These are phyloP conservation scores for Luffia ferchaultella DNA, from an alignment of 2,888 invertebrate genomes.

Conservation along the genomic window DNA sequence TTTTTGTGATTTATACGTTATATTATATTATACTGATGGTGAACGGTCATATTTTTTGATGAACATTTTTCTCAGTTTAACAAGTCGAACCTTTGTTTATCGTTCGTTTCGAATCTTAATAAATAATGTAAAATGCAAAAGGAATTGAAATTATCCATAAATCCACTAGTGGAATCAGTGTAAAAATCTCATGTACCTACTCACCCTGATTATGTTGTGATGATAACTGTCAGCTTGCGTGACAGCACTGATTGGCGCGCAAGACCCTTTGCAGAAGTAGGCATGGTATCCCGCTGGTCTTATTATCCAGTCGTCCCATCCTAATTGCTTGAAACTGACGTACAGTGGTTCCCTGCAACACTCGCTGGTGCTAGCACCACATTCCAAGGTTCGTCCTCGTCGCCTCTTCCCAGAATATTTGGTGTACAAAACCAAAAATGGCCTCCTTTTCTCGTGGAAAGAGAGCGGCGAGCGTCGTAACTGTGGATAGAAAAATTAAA, in stretches of 20 bases:
- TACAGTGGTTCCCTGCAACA: slow-evolving; percentile 86
- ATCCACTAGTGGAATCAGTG: too few relatives aligned
- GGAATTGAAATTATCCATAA: too few relatives aligned
- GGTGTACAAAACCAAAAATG: slow-evolving; percentile 83
- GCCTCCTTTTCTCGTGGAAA: slow-evolving; percentile 72
- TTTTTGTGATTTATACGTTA: too few relatives aligned
- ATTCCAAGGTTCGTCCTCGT: slow-evolving; percentile 72
- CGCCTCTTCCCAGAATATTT: slow-evolving; percentile 73
- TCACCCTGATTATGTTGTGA: slow-evolving; percentile 78
- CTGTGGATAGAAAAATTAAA: slow-evolving; percentile 27
- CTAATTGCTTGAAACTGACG: slow-evolving; percentile 84
- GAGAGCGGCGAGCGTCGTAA: slow-evolving; percentile 73
- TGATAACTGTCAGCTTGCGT: slow-evolving; percentile 68
- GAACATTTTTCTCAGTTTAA: too few relatives aligned
- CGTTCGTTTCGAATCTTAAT: too few relatives aligned
- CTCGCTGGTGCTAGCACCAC: slow-evolving; percentile 71
- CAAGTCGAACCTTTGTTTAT: too few relatives aligned
- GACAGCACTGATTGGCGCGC: slow-evolving; percentile 76
- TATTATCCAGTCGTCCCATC: slow-evolving; percentile 91
- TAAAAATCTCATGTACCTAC: too few relatives aligned
- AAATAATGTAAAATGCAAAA: too few relatives aligned
- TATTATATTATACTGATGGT: too few relatives aligned
- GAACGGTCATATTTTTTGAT: too few relatives aligned
- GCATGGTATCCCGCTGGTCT: slow-evolving; percentile 85
- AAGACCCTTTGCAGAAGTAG: slow-evolving; percentile 86